Evolutionary conservation across 2,888 invertebrate species (phyloP).

Genomic region (Brachylomia viminalis): DNA sequence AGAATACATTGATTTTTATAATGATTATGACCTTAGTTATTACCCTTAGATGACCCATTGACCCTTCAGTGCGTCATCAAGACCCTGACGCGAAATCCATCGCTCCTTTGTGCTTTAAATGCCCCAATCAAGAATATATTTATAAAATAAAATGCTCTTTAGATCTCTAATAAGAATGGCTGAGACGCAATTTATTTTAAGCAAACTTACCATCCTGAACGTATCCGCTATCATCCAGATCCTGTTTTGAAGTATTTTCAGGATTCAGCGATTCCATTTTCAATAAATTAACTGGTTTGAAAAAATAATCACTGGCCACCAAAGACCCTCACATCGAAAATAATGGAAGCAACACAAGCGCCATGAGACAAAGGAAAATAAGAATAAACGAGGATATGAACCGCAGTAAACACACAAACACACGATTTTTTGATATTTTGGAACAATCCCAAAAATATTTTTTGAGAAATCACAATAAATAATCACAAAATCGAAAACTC

Average conservation of each 20-base stretch:
- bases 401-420: conserved; percentile 53
- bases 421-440: conserved; percentile 54
- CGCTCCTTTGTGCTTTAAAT: conserved; percentile 6
- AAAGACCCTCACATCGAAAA: conserved; percentile 56
- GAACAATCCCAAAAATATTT: conserved; percentile 61
- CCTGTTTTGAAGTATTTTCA: conserved; percentile 71
- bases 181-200: not conserved
- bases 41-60: not conserved
- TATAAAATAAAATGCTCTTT: not conserved
- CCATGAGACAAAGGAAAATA: conserved; percentile 60
- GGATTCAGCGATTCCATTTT: conserved; percentile 78
- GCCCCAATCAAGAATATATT: not conserved
- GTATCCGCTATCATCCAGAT: conserved; percentile 67
- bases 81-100: not conserved
- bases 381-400: conserved; percentile 51
- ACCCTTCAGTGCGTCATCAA: not conserved
- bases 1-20: not conserved
- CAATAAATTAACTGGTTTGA: conserved; percentile 28
- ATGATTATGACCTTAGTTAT: not conserved
- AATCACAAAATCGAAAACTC: conserved; percentile 44
- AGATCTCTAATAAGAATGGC: not conserved
- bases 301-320: conserved; percentile 39
- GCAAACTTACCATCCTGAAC: conserved; percentile 76
- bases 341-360: conserved; percentile 24
- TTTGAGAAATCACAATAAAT: conserved; percentile 42